Base-by-base conservation (phyloP, 1,140 invertebrate species). In the Oryzaephilus surinamensis region DNA sequence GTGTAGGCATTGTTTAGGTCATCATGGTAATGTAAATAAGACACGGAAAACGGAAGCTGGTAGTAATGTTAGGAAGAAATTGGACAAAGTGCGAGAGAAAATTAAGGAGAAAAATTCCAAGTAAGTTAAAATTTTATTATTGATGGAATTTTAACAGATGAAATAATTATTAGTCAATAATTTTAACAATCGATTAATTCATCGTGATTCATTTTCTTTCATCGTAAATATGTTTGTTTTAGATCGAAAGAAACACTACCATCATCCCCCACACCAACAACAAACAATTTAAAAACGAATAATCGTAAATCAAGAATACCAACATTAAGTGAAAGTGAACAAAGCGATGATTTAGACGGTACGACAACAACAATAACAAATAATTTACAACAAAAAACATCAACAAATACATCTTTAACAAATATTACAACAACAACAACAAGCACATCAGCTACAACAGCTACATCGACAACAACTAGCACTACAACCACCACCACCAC, bases 1-100 rank as follows among this genome's bases (percentile, higher is more conserved):
- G 43, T 66, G 77, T 64, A 61, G 65, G 33, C 65, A 73, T 38
- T 80, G 76, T 57, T 58, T 68, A 15, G 57, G 58, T 26, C 58
- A 63, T 45, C 65, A 66, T 32, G 60, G 62, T 31, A 61, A 51
- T 24, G 45, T 50, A n/a, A n/a, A n/a, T 6, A 60, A 56, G 40
- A 32, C 43, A 7, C 46, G 41, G 30, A 54, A 51, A 36, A 43
- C 34, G 18, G 47, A 55, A 32, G 43, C 45, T 1, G 46, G 50
- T 15, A 46, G 43, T 15, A 51, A 47, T 30, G 46, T 38, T 6
- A 41, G 42, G 26, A 57, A 54, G 44, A 62, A 58, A 48, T 51
- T 62, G 10, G 55, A 57, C 24, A 61, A 54, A 46, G 52, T 57
- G 6, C 45, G 57, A 15, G 59, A 64, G 40, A 59, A 58, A 34